These are phyloP conservation scores for Luperina testacea DNA, from an alignment of 2,888 invertebrate genomes.

Conservation along the genomic window DNA sequence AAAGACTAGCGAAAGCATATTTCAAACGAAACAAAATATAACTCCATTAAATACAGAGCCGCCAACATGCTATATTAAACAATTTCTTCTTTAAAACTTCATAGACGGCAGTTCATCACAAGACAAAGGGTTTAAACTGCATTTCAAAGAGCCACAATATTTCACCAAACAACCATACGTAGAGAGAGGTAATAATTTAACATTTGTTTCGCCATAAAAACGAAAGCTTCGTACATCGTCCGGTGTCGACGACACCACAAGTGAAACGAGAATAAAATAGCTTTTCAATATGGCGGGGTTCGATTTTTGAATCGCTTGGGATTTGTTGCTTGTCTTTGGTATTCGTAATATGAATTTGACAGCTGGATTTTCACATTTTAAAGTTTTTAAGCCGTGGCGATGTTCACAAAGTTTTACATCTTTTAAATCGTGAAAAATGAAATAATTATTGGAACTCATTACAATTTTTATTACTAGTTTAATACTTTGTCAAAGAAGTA, in stretches of 20 bases:
- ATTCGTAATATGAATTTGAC: not conserved
- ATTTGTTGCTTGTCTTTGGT: constrained; percentile 5
- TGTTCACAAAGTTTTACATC: not conserved
- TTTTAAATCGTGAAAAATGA: not conserved
- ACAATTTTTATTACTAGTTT: too few species aligned
- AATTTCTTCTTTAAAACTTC: constrained; percentile 41
- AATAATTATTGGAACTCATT: not conserved
- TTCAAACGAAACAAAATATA: constrained; percentile 10
- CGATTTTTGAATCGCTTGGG: constrained; percentile 30
- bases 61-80: constrained; percentile 17
- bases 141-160: constrained; percentile 35
- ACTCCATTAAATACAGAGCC: not conserved
- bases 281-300: constrained; percentile 16
- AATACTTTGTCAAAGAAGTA: not conserved
- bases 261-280: constrained; percentile 38
- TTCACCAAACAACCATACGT: constrained; percentile 33
- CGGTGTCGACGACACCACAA: constrained; percentile 56
- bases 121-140: constrained; percentile 46
- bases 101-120: constrained; percentile 48
- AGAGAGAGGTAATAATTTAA: constrained; percentile 46
- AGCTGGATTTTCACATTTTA: not conserved
- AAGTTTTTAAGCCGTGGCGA: not conserved
- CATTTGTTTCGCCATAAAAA: constrained; percentile 45
- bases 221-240: constrained; percentile 34
- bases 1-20: not conserved